Percentiles rank a stretch among this genome's conserved stretches.
These are phyloP conservation scores for Meloidogyne exigua DNA, from an alignment of 1,140 invertebrate genomes.

Conservation along the genomic window DNA sequence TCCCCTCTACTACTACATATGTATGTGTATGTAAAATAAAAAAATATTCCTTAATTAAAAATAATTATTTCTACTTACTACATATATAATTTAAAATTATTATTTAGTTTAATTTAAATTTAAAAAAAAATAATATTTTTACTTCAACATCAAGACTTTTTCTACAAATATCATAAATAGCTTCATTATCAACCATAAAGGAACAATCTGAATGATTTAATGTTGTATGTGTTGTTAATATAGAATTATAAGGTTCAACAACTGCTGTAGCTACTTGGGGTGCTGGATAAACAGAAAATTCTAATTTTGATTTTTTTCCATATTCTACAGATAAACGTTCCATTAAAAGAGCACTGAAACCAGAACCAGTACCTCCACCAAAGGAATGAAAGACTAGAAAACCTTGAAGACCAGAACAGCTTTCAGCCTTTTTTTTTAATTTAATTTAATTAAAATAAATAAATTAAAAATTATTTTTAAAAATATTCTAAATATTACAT, in stretches of 20 bases:
- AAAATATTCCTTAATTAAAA: no score
- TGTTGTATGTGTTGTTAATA: conserved; percentile 49
- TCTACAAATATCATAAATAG: conserved; percentile 84
- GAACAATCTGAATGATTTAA: conserved; percentile 62
- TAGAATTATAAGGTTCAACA: conserved; percentile 42
- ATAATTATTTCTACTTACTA: no score
- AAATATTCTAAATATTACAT: background rate
- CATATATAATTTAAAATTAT: no score
- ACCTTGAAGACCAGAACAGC: conserved; percentile 73
- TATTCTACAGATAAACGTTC: conserved; percentile 83
- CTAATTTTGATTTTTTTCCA: conserved; percentile 83
- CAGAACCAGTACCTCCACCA: conserved; percentile 84
- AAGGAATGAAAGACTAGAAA: conserved; percentile 87
- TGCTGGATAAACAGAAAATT: conserved; percentile 83
- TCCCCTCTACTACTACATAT: no score
- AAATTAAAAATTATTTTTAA: background rate
- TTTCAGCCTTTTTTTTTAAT: conserved; percentile 37
- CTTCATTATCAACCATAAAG: conserved; percentile 75
- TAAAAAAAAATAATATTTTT: conserved; percentile 65
- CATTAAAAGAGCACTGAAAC: conserved; percentile 83
- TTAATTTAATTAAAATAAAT: background rate
- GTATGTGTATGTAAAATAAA: no score
- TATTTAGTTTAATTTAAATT: no score
- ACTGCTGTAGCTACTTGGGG: conserved; percentile 72
- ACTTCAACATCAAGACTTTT: conserved; percentile 74